These are phyloP conservation scores for Strigamia transsilvanica DNA, from an alignment of 2,888 invertebrate genomes.

Conservation along the genomic window DNA sequence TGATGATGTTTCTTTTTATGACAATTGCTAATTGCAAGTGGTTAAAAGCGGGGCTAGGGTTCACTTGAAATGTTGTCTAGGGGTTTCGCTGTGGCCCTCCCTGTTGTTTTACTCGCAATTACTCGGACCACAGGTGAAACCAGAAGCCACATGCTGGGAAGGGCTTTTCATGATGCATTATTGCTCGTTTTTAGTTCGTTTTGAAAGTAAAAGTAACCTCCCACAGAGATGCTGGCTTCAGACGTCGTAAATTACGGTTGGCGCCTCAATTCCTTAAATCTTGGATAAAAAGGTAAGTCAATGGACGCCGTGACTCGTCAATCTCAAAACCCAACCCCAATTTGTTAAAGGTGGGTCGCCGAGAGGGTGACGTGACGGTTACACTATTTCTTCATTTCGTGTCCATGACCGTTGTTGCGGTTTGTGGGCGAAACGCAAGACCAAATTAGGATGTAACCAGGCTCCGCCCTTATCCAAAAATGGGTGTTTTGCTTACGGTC, in stretches of 20 bases:
- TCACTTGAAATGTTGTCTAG: constrained; percentile 36
- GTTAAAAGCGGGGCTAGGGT: not conserved
- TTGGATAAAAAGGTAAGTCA: constrained; percentile 14
- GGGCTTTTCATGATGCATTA: constrained; percentile 36
- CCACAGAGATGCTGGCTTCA: constrained; percentile 7
- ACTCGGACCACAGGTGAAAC: constrained; percentile 43
- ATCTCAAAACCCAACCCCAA: constrained; percentile 28
- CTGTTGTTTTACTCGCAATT: constrained; percentile 33
- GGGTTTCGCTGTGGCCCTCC: not conserved
- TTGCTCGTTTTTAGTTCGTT: constrained; percentile 15
- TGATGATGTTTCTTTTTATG: not conserved
- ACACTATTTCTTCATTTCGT: constrained; percentile 1
- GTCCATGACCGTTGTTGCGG: constrained; percentile 12
- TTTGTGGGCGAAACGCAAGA: not conserved
- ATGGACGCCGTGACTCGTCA: constrained; percentile 37
- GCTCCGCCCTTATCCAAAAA: constrained; percentile 37
- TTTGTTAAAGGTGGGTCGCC: constrained; percentile 41
- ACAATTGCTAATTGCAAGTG: not conserved
- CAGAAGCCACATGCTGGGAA: constrained; percentile 36
- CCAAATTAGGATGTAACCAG: not conserved
- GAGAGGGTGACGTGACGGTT: not conserved
- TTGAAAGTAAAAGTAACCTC: constrained; percentile 37
- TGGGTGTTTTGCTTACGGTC: constrained; percentile 32
- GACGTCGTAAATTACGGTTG: constrained; percentile 31
- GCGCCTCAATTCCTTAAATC: constrained; percentile 49